Percentiles rank a stretch among this genome's conserved stretches.
These are phyloP conservation scores for Buathra laborator DNA, from an alignment of 2,888 invertebrate species.

Conservation along the genomic window DNA sequence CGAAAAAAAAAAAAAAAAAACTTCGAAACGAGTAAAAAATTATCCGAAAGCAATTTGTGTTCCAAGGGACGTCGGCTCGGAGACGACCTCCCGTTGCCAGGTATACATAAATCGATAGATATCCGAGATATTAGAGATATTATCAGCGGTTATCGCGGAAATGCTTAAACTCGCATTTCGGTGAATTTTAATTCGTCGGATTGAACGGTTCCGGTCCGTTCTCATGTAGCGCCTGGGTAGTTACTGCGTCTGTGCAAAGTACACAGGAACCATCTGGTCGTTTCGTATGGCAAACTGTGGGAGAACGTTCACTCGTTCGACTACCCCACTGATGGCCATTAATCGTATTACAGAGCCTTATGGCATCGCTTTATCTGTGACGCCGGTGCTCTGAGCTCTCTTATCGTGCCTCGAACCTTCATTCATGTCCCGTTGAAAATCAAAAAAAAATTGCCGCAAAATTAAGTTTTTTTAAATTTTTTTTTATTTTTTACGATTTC, in stretches of 20 bases:
- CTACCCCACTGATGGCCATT: slow-evolving; percentile 1
- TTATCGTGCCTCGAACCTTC: not conserved
- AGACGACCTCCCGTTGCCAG: not conserved
- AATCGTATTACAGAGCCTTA: slow-evolving; percentile 28
- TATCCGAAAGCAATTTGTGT: not conserved
- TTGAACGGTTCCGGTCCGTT: slow-evolving; percentile 4
- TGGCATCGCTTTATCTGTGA: slow-evolving; percentile 27
- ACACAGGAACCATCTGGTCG: slow-evolving; percentile 47
- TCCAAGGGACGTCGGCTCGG: not conserved
- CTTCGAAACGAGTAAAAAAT: not conserved
- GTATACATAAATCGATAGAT: not conserved
- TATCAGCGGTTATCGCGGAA: not conserved
- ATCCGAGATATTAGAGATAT: not conserved
- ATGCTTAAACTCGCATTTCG: not conserved
- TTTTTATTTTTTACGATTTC: no score
- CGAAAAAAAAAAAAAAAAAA: not conserved
- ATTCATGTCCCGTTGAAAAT: not conserved
- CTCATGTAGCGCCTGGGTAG: not conserved
- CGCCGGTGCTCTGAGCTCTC: not conserved
- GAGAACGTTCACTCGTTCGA: slow-evolving; percentile 29
- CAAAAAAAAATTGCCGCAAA: not conserved
- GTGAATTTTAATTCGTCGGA: not conserved
- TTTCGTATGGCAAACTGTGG: not conserved
- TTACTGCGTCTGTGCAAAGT: slow-evolving; percentile 9
- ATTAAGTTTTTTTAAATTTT: no score